phyloP scores from a whole-genome alignment of 2,797 vertebrate genomes.

The Sebastes umbrosus region DNA sequence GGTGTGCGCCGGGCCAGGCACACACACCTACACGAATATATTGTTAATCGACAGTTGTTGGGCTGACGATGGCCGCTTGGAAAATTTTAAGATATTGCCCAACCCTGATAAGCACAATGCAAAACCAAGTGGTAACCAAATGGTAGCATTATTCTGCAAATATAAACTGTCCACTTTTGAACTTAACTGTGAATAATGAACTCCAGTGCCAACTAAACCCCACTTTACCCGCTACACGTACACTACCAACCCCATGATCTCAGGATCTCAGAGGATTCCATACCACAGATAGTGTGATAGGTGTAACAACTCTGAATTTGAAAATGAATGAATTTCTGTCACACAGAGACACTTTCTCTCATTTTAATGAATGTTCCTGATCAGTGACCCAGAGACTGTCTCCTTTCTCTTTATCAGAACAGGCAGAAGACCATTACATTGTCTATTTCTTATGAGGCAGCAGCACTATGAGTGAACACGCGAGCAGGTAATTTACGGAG shows the following conservation, averaged over 20 bases:
- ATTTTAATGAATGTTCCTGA: background rate
- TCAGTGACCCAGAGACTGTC: background rate
- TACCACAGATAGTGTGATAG: background rate
- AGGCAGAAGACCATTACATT: constrained; percentile 6
- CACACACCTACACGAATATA: no score
- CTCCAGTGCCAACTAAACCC: background rate
- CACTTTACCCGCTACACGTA: background rate
- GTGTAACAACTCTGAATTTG: background rate
- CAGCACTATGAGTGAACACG: background rate
- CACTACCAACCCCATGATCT: background rate
- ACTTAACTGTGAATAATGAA: background rate
- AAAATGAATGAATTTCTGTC: background rate
- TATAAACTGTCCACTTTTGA: background rate
- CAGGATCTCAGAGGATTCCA: no score
- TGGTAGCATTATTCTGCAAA: background rate
- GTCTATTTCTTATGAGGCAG: constrained; percentile 23
- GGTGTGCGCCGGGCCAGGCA: no score
- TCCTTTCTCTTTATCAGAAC: constrained; percentile 1
- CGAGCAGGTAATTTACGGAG: constrained; percentile 28
- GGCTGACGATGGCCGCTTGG: no score
- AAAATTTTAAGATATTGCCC: no score
- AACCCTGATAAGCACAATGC: background rate
- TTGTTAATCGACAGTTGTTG: no score
- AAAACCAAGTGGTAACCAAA: background rate
- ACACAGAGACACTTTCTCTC: background rate